These are phyloP conservation scores for Encarsia formosa DNA, from an alignment of 2,888 invertebrate genomes.

Conservation along the genomic window DNA sequence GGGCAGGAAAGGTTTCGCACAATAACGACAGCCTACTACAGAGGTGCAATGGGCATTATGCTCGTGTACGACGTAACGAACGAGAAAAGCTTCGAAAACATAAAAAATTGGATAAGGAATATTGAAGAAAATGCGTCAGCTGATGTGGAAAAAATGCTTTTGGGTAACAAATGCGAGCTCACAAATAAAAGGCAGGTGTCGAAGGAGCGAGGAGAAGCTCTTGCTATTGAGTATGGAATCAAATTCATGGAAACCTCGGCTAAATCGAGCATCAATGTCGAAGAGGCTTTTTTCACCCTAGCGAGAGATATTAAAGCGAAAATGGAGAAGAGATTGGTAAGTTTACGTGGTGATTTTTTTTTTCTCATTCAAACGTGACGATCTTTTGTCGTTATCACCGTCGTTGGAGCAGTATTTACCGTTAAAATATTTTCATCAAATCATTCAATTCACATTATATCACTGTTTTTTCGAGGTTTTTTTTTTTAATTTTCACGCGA, in stretches of 20 bases:
- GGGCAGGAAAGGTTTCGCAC: slow-evolving; percentile 98
- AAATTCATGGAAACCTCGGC: slow-evolving; percentile 99
- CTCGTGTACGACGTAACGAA: slow-evolving; percentile 98
- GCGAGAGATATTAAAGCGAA: slow-evolving; percentile 57
- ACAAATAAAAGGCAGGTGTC: slow-evolving; percentile 23
- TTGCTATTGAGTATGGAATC: slow-evolving; percentile 96
- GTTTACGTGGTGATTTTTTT: slow-evolving; percentile 37
- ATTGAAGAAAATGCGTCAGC: slow-evolving; percentile 98
- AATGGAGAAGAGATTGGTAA: slow-evolving; percentile 97
- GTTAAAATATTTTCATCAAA: neutral
- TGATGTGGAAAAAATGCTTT: slow-evolving; percentile 98
- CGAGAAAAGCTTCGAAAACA: slow-evolving; percentile 98
- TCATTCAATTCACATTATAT: no score
- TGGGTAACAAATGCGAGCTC: slow-evolving; percentile 84
- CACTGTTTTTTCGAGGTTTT: no score
- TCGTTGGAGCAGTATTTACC: slow-evolving; percentile 30
- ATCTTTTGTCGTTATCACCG: no score
- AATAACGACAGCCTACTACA: slow-evolving; percentile 99
- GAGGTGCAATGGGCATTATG: slow-evolving; percentile 99
- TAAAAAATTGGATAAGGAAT: slow-evolving; percentile 98
- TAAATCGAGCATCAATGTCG: slow-evolving; percentile 70
- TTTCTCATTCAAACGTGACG: slow-evolving; percentile 21
- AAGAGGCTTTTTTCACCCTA: slow-evolving; percentile 26
- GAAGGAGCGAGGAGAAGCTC: slow-evolving; percentile 55
- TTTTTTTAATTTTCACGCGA: no score